Evolutionary conservation across 1,140 invertebrate species (phyloP).

Genomic region (Aphidius ervi): DNA sequence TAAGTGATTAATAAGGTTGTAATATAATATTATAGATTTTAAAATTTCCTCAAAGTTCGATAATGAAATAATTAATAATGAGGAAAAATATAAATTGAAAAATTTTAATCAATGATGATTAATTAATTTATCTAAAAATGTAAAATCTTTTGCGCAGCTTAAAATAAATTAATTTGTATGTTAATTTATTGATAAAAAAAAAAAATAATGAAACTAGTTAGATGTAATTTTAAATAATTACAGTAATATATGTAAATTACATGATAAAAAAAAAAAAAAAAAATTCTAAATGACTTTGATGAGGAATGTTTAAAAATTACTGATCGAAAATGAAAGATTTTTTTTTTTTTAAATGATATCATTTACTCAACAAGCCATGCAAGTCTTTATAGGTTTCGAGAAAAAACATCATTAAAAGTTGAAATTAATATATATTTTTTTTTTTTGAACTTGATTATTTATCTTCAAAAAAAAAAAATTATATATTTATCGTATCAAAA

Average conservation of each 20-base stretch:
- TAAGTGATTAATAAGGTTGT: too few relatives aligned
- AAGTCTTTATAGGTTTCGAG: too few relatives aligned
- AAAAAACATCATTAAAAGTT: too few relatives aligned
- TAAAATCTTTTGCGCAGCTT: neutral
- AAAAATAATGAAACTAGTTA: neutral
- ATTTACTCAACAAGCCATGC: too few relatives aligned
- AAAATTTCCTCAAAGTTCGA: constrained; percentile 16
- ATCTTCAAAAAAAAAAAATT: too few relatives aligned
- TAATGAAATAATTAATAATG: constrained; percentile 12
- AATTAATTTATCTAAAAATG: neutral
- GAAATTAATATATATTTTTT: too few relatives aligned
- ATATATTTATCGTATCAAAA: too few relatives aligned
- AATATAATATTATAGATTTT: neutral
- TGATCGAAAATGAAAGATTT: too few relatives aligned
- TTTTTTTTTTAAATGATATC: too few relatives aligned
- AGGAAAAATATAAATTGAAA: neutral
- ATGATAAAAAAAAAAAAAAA: neutral
- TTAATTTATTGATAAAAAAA: constrained; percentile 6
- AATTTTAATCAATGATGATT: too few relatives aligned
- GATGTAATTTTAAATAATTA: too few relatives aligned
- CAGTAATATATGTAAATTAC: neutral
- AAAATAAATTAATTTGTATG: constrained; percentile 18
- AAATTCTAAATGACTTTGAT: neutral
- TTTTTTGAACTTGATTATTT: too few relatives aligned
- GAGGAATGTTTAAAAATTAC: neutral